Conservation (phyloP, 2,888 invertebrate genomes). For the Archips xylosteana region DNA sequence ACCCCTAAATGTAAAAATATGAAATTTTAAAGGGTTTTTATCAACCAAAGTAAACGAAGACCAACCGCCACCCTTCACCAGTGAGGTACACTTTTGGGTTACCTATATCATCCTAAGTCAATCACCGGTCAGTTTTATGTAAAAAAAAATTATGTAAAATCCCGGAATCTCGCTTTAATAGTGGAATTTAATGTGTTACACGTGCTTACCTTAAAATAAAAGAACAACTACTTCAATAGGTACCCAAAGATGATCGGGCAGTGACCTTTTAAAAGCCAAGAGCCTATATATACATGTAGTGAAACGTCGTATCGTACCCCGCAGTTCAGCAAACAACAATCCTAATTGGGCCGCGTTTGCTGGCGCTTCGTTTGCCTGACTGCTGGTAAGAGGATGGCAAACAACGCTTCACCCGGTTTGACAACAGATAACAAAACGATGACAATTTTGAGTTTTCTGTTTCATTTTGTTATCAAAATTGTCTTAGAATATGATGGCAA, state of each 20-base stretch:
- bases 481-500: too few relatives aligned
- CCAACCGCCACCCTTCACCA: too few relatives aligned
- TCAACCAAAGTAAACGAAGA: too few relatives aligned
- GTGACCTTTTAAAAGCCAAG: background rate
- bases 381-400: conserved; percentile 3
- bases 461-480: too few relatives aligned
- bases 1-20: too few relatives aligned
- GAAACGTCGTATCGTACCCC: background rate
- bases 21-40: too few relatives aligned
- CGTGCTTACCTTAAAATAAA: background rate
- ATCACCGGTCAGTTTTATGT: too few relatives aligned
- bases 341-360: conserved; percentile 13
- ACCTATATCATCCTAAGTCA: too few relatives aligned
- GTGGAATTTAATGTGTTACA: background rate
- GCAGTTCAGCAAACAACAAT: background rate
- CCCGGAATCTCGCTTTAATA: background rate
- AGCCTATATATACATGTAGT: background rate
- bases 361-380: background rate
- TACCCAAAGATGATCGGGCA: background rate
- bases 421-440: too few relatives aligned
- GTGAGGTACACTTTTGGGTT: too few relatives aligned
- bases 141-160: too few relatives aligned
- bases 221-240: background rate
- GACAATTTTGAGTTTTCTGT: too few relatives aligned
- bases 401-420: background rate